Conservation (phyloP, 2,797 vertebrate genomes). For the Dendrocincla fuliginosa region DNA sequence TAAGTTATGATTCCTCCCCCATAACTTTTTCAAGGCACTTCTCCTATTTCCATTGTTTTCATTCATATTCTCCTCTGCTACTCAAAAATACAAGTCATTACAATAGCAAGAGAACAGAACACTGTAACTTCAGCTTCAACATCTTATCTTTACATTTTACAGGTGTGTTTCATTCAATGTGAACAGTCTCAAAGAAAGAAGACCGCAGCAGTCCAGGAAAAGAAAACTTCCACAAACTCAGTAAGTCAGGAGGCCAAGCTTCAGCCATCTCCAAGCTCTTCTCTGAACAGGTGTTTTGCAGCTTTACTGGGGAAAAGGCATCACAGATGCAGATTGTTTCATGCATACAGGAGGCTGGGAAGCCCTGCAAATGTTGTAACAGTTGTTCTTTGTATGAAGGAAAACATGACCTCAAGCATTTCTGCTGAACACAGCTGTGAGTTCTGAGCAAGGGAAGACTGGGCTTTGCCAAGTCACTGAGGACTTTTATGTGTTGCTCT, state of each 20-base stretch:
- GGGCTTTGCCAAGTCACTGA: fast-evolving
- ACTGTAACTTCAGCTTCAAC: background rate
- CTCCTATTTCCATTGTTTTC: background rate
- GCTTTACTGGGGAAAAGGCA: background rate
- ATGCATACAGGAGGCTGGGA: background rate
- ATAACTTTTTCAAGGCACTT: background rate
- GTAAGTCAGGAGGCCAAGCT: background rate
- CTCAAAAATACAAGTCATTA: background rate
- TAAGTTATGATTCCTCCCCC: background rate
- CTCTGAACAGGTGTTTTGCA: background rate
- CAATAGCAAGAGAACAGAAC: background rate
- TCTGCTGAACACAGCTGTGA: background rate
- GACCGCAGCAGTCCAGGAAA: background rate
- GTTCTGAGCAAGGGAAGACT: background rate
- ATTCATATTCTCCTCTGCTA: background rate
- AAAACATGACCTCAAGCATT: background rate
- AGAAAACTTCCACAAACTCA: background rate
- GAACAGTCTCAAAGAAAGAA: background rate
- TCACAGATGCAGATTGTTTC: background rate
- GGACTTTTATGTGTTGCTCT: background rate
- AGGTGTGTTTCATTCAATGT: background rate
- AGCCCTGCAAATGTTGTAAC: background rate
- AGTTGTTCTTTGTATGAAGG: background rate
- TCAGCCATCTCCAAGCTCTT: background rate
- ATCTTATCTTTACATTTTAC: background rate